Percentiles rank a stretch among this genome's conserved stretches.
These are phyloP conservation scores for Podargus strigoides DNA, from an alignment of 2,797 vertebrate species.

Conservation along the genomic window DNA sequence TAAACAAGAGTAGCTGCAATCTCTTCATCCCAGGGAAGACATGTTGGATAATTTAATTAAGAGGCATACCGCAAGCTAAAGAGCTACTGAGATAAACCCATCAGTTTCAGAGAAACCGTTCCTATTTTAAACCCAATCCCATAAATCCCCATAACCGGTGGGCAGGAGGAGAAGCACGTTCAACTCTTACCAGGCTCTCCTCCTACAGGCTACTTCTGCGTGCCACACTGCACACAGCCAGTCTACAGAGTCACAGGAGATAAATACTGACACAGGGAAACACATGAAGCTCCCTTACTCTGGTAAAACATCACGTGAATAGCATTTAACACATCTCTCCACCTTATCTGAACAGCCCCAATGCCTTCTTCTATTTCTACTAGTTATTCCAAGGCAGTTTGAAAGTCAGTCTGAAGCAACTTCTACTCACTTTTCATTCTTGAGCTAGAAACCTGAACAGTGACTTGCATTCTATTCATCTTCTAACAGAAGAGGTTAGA, in stretches of 20 bases:
- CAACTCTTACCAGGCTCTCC: neutral
- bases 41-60: constrained; percentile 41
- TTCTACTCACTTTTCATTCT: neutral
- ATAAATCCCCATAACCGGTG: constrained; percentile 46
- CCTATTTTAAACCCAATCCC: constrained; percentile 57
- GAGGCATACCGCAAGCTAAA: constrained; percentile 20
- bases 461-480: neutral
- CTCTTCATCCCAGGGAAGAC: neutral
- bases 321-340: neutral
- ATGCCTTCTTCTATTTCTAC: neutral
- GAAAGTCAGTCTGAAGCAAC: neutral
- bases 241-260: neutral
- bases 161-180: constrained; percentile 1
- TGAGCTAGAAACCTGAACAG: neutral
- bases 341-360: neutral
- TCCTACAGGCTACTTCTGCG: neutral
- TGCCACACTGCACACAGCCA: neutral
- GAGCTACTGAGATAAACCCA: constrained; percentile 44
- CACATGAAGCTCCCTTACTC: neutral
- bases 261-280: neutral
- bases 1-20: neutral
- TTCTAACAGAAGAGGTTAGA: neutral
- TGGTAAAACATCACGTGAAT: neutral
- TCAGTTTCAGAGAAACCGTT: constrained; percentile 42
- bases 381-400: neutral